Base-by-base conservation (phyloP, 2,113 vertebrate species). In the Brachyhypopomus gauderio region DNA sequence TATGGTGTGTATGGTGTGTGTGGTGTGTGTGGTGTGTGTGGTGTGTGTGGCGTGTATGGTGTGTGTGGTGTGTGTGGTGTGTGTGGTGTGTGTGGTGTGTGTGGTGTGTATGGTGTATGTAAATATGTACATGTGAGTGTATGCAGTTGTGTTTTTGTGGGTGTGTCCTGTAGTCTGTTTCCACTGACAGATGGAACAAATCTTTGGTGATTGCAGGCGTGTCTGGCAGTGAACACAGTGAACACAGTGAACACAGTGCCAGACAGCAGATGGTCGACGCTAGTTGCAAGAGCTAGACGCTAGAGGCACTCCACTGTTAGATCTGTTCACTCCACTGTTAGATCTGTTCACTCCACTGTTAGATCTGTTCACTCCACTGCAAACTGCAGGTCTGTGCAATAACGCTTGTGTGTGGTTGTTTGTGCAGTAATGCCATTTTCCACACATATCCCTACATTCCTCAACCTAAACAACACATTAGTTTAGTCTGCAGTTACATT, bases 241-340 rank as follows among this genome's bases (percentile, higher is more conserved):
- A n/a, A n/a, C n/a, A n/a, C n/a, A 30, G 30, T 30, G 84, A 88
- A 88, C 80, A 76, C 75, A 80, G 12, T 16, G 14, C 11, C 11
- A 20, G 27, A 22, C 12, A 17, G 20, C 41, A 72, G 60, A 77
- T 11, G 41, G 3, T 45, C 5, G 5, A 6, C 12, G 20, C 22
- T 48, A 72, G 56, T 77, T 48, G 67, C 82, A 60, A 79, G 67
- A 8, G n/a, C n/a, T n/a, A n/a, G n/a, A n/a, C 83, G 52, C 63
- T 58, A 75, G 69, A 73, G 27, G 58, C 48, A 62, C 83, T 84
- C 62, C 85, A 84, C 80, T 86, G 83, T 83, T 60, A 77, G 75
- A 75, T 79, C 41, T 62, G 58, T 27, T 80, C 82, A 82, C 73
- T 83, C 73, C 58, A 27, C 52, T 38, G 66, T 30, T 30, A 30